A percentile compares a stretch with the other conserved stretches of the same genome.
Evolutionary conservation across 2,888 invertebrate species (phyloP).

Genomic region (Drosophila fungiperda): DNA sequence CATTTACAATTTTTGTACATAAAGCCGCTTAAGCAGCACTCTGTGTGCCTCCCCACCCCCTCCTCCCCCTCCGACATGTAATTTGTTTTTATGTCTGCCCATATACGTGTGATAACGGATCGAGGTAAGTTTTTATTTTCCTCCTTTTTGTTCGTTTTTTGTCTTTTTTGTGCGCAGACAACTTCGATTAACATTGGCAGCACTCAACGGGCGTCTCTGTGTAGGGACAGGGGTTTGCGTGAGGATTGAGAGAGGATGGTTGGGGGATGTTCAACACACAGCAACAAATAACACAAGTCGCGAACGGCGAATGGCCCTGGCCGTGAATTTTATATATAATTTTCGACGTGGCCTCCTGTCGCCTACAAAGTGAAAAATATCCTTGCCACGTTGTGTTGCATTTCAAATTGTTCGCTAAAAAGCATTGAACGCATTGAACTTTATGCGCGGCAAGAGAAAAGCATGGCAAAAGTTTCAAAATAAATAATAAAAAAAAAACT

Average conservation of each 20-base stretch:
- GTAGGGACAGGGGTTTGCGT: background rate
- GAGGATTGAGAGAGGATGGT: slow-evolving; percentile 6
- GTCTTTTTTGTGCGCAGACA: slow-evolving; percentile 51
- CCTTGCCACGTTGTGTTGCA: slow-evolving; percentile 71
- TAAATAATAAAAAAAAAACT: slow-evolving; percentile 2
- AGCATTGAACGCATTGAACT: slow-evolving; percentile 54
- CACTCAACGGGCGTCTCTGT: slow-evolving; percentile 41
- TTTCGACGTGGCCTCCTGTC: slow-evolving; percentile 48
- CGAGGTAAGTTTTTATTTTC: slow-evolving; percentile 32
- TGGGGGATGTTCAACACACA: slow-evolving; percentile 1
- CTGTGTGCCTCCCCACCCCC: slow-evolving; percentile 6
- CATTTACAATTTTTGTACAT: slow-evolving; percentile 81
- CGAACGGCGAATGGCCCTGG: slow-evolving; percentile 61
- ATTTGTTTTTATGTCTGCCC: slow-evolving; percentile 80
- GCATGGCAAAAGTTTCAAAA: slow-evolving; percentile 46
- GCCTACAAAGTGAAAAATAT: slow-evolving; percentile 74
- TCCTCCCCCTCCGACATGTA: slow-evolving; percentile 55
- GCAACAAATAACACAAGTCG: slow-evolving; percentile 42
- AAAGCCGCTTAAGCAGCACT: slow-evolving; percentile 79
- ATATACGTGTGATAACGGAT: slow-evolving; percentile 78
- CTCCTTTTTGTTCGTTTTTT: slow-evolving; percentile 12
- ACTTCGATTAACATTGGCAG: slow-evolving; percentile 80
- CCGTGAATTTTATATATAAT: slow-evolving; percentile 80
- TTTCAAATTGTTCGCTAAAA: slow-evolving; percentile 63
- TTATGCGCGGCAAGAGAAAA: slow-evolving; percentile 12